These are phyloP conservation scores for Episyrphus balteatus DNA, from an alignment of 1,140 invertebrate genomes.

Conservation along the genomic window DNA sequence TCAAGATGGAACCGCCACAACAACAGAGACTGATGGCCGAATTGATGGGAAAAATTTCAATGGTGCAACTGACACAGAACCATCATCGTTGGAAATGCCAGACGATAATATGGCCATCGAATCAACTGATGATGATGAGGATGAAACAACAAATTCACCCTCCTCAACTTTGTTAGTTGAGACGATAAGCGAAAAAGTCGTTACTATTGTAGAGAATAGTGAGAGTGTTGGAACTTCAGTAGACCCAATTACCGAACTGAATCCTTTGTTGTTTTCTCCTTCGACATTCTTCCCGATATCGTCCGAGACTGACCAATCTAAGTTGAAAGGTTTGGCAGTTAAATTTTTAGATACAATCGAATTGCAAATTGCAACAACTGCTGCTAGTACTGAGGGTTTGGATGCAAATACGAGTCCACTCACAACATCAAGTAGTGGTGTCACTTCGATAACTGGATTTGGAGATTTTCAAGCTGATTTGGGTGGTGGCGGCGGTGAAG, in stretches of 20 bases:
- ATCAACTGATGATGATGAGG: neutral
- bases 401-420: neutral
- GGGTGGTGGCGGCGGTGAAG: no score
- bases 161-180: neutral
- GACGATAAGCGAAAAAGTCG: neutral
- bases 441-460: no score
- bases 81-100: conserved; percentile 13
- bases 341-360: conserved; percentile 37
- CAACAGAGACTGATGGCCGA: conserved; percentile 18
- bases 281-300: neutral
- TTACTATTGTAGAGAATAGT: neutral
- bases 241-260: neutral
- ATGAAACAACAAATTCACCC: neutral
- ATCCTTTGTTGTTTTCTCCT: neutral
- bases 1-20: conserved; percentile 6
- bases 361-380: conserved; percentile 7
- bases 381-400: neutral
- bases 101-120: conserved; percentile 9
- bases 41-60: no score
- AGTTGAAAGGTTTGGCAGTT: neutral
- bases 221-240: neutral
- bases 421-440: conserved; percentile 2
- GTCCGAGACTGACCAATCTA: neutral
- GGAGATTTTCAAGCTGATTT: no score
- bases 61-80: neutral